A percentile compares a stretch with the other conserved stretches of the same genome.
Evolutionary conservation across 64 coral and sea anemone genomes (phyloP).

Genomic region (Pocillopora damicornis): DNA sequence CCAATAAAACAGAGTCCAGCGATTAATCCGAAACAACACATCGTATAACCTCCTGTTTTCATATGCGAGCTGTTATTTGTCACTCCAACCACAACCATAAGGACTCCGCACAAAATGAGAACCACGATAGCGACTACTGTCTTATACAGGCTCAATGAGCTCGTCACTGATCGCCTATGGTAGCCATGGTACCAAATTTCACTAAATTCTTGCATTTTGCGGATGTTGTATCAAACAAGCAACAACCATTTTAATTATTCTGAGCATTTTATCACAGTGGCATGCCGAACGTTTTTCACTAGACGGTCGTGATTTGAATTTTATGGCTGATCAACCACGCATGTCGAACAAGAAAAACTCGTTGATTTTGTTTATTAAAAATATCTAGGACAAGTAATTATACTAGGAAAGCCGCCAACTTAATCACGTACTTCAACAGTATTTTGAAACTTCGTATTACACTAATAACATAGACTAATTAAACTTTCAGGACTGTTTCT

Average conservation of each 20-base stretch:
- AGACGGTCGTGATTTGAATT: too few relatives aligned
- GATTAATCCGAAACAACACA: conserved; percentile 7
- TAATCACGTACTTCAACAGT: too few relatives aligned
- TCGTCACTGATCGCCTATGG: not conserved
- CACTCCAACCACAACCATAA: not conserved
- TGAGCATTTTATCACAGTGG: not conserved
- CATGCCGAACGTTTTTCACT: too few relatives aligned
- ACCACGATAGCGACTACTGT: not conserved
- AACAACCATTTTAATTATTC: not conserved
- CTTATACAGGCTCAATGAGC: not conserved
- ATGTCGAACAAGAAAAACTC: too few relatives aligned
- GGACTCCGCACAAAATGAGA: not conserved
- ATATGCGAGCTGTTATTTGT: conserved; percentile 6
- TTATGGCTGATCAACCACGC: too few relatives aligned
- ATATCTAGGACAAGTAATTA: too few relatives aligned
- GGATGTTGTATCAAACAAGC: not conserved
- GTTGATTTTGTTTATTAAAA: too few relatives aligned
- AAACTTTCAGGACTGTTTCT: too few relatives aligned
- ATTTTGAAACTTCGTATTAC: too few relatives aligned
- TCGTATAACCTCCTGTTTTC: conserved; percentile 26
- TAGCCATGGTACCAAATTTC: conserved; percentile 25
- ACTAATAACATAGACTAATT: too few relatives aligned
- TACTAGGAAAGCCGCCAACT: too few relatives aligned
- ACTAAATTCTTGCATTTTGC: conserved; percentile 15
- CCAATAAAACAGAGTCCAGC: conserved; percentile 2